A percentile compares a stretch with the other conserved stretches of the same genome.
Conservation (phyloP, 2,888 invertebrate genomes). For the Metallyticus violacea region DNA sequence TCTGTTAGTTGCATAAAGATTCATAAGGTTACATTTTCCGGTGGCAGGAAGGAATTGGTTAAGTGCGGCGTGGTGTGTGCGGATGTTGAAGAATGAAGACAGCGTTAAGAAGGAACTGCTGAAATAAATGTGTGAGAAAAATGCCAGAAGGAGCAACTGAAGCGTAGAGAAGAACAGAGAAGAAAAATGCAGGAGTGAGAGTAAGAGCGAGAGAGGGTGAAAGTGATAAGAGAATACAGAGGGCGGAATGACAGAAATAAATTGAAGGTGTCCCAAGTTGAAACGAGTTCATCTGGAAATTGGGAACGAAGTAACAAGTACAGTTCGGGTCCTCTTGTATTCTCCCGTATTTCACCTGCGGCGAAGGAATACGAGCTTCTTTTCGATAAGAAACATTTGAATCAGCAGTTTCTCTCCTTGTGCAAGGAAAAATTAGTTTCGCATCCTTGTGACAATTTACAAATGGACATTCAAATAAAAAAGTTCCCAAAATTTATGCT, state of each 20-base stretch:
- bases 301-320: background rate
- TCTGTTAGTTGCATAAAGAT: too few relatives aligned
- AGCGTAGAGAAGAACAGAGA: background rate
- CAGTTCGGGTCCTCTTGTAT: background rate
- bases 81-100: background rate
- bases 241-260: constrained; percentile 25
- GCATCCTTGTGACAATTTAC: too few relatives aligned
- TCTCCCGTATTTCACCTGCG: background rate
- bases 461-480: too few relatives aligned
- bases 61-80: background rate
- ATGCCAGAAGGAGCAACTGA: constrained; percentile 24
- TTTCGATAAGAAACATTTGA: background rate
- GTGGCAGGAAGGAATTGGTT: too few relatives aligned
- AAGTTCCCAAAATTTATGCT: too few relatives aligned
- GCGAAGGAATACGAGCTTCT: background rate
- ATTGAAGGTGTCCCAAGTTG: constrained; percentile 13
- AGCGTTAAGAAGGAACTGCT: constrained; percentile 11
- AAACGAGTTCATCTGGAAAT: constrained; percentile 16
- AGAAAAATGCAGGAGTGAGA: background rate
- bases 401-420: background rate
- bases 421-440: too few relatives aligned
- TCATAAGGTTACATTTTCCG: too few relatives aligned
- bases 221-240: constrained; percentile 4
- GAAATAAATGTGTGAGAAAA: constrained; percentile 27
- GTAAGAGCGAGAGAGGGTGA: too few relatives aligned